Conservation (phyloP, 2,113 vertebrate species). For the Thermophis baileyi region DNA sequence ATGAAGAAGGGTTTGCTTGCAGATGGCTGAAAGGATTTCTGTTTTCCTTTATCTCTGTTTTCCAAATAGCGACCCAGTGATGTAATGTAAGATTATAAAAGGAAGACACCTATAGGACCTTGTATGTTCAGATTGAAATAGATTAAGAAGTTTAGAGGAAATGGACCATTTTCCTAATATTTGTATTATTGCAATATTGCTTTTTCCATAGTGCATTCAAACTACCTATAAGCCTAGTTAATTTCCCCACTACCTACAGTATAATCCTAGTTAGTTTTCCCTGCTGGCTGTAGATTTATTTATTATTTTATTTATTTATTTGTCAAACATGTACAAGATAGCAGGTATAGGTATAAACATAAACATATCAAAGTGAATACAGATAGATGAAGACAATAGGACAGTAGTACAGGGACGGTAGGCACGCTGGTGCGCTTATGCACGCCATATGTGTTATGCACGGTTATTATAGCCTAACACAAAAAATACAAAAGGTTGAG, state of each 20-base stretch:
- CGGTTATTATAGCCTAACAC: not conserved
- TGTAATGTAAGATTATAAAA: not conserved
- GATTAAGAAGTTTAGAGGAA: not conserved
- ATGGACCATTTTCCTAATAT: not conserved
- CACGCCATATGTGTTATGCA: too few species aligned
- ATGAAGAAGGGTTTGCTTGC: not conserved
- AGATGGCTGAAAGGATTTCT: not conserved
- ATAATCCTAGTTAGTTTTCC: not conserved
- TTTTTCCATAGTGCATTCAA: not conserved
- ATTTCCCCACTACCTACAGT: not conserved
- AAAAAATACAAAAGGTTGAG: not conserved
- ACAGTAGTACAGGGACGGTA: too few species aligned
- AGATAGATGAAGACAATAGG: too few species aligned
- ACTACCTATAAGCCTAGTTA: not conserved
- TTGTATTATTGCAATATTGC: not conserved
- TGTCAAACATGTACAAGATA: too few species aligned
- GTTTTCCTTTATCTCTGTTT: conserved; percentile 2
- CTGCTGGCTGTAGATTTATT: not conserved
- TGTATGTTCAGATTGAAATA: not conserved
- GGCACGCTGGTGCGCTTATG: too few species aligned
- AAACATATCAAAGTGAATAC: too few species aligned
- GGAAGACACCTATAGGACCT: too few species aligned
- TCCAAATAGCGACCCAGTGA: not conserved
- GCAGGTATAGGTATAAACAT: too few species aligned
- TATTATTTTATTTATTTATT: too few species aligned